Percentiles rank a stretch among this genome's conserved stretches.
Conservation (phyloP, 2,797 vertebrate genomes). For the Callimico goeldii region DNA sequence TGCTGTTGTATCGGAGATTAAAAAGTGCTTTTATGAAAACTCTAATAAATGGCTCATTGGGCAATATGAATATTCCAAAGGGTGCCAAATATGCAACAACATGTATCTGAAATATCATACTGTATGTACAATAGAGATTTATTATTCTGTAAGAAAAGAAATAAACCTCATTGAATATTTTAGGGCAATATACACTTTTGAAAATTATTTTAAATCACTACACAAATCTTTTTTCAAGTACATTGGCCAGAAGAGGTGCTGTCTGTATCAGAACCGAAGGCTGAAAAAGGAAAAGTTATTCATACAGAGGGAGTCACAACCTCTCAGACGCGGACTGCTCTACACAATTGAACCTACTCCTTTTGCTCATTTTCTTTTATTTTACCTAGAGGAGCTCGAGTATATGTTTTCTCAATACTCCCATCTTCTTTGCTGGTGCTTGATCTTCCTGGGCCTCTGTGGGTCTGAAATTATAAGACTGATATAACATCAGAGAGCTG, state of each 20-base stretch:
- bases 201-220: constrained; percentile 24
- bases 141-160: constrained; percentile 18
- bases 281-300: background rate
- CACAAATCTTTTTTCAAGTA: constrained; percentile 9
- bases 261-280: background rate
- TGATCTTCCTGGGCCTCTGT: background rate
- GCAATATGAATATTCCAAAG: constrained; percentile 62
- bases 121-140: background rate
- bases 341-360: background rate
- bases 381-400: background rate
- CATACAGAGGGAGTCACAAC: background rate
- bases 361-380: background rate
- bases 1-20: constrained; percentile 17
- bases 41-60: constrained; percentile 54
- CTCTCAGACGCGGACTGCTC: background rate
- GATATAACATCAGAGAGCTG: background rate
- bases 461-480: background rate
- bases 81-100: background rate
- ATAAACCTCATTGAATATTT: constrained; percentile 48
- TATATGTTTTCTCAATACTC: background rate
- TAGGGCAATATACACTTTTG: background rate
- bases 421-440: background rate
- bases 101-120: constrained; percentile 26
- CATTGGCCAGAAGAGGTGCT: background rate
- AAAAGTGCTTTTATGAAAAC: constrained; percentile 34